Percentiles rank a stretch among this genome's conserved stretches.
phyloP scores from a whole-genome alignment of 2,888 invertebrate species.

The Disparrhopalites patrizii region DNA sequence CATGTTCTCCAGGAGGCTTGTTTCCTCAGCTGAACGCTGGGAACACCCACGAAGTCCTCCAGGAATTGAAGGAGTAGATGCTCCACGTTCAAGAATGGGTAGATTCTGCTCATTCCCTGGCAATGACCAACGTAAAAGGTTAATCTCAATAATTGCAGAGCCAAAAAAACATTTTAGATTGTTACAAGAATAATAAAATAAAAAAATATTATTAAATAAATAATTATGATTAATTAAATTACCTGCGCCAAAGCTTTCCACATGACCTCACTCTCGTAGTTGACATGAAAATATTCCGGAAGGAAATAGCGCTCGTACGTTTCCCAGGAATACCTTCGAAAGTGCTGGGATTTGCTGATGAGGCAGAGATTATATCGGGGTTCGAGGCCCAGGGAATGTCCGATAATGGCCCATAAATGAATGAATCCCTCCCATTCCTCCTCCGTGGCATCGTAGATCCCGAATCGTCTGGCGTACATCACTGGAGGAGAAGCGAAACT shows the following conservation, averaged over 20 bases:
- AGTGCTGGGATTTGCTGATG: not conserved
- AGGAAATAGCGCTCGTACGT: not conserved
- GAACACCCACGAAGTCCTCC: not conserved
- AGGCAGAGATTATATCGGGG: constrained; percentile 45
- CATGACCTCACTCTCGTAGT: constrained; percentile 20
- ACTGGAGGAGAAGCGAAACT: constrained; percentile 56
- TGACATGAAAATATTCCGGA: not conserved
- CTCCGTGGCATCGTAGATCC: constrained; percentile 50
- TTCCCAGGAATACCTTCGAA: not conserved
- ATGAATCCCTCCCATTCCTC: constrained; percentile 56
- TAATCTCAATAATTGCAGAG: too few relatives aligned
- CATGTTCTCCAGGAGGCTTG: not conserved
- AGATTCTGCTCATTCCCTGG: constrained; percentile 9
- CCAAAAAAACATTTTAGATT: too few relatives aligned
- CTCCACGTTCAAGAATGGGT: constrained; percentile 5
- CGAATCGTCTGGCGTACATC: constrained; percentile 54
- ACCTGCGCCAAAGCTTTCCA: constrained; percentile 19
- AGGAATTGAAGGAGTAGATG: constrained; percentile 1
- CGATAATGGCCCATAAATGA: constrained; percentile 57
- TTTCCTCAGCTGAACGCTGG: not conserved
- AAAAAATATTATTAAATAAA: not conserved
- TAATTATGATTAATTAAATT: too few relatives aligned
- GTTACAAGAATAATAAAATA: not conserved
- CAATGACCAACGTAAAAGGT: not conserved
- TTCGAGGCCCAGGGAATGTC: constrained; percentile 56